phyloP scores from a whole-genome alignment of 2,113 vertebrate species.

The Pseudorectes ferrugineus region DNA sequence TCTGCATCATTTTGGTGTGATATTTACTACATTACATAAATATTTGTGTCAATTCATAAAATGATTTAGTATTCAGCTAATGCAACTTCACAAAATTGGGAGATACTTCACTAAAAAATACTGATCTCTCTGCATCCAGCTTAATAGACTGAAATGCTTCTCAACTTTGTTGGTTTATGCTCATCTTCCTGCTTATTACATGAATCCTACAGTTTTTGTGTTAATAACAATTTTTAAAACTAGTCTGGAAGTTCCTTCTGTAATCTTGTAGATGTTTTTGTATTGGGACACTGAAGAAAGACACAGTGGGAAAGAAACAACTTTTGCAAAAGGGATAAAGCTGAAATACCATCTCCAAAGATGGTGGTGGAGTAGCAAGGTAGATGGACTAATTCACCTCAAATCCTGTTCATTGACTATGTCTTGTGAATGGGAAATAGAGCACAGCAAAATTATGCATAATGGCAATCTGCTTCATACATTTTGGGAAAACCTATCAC shows the following conservation, averaged over 20 bases:
- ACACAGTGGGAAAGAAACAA: not conserved
- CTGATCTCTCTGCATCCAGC: fast-evolving
- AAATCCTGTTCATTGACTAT: not conserved
- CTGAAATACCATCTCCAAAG: not conserved
- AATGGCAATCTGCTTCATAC: not conserved
- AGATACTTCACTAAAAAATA: not conserved
- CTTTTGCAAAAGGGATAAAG: not conserved
- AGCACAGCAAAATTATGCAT: not conserved
- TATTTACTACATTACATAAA: not conserved
- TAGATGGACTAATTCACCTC: not conserved
- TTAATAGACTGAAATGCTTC: not conserved
- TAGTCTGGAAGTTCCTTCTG: not conserved
- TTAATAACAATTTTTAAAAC: not conserved
- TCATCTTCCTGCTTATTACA: not conserved
- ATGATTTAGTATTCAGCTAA: not conserved
- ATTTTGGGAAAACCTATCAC: not conserved
- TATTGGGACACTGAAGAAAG: not conserved
- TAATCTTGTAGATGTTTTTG: not conserved
- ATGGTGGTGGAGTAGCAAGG: not conserved
- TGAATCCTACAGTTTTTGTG: not conserved
- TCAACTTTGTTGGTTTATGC: not conserved
- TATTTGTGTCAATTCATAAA: not conserved
- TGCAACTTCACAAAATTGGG: not conserved
- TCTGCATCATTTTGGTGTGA: not conserved
- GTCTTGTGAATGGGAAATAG: not conserved